Conservation (phyloP, 2,888 invertebrate genomes). For the Pachydiplax longipennis region DNA sequence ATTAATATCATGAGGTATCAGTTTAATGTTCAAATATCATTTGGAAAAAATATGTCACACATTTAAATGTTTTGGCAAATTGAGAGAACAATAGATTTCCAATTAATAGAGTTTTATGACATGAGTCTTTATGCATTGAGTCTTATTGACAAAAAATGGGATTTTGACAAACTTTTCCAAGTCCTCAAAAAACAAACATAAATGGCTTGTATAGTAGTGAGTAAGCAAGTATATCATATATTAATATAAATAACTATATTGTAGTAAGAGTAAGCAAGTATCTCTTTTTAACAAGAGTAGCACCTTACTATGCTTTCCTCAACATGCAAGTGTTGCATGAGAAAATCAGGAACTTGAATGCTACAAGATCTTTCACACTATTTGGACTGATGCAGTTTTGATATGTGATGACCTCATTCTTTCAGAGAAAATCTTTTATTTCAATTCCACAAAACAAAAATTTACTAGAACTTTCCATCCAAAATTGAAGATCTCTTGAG, state of each 20-base stretch:
- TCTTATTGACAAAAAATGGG: background rate
- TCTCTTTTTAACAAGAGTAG: conserved; percentile 42
- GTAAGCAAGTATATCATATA: too few species aligned
- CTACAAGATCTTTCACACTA: background rate
- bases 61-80: background rate
- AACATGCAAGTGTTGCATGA: conserved; percentile 23
- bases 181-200: conserved; percentile 1
- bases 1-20: conserved; percentile 12
- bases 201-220: background rate
- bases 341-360: conserved; percentile 35
- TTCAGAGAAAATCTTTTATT: background rate
- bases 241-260: too few species aligned
- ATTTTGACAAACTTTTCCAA: background rate
- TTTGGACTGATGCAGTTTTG: background rate
- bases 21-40: background rate
- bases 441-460: background rate
- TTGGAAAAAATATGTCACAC: background rate
- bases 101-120: too few species aligned
- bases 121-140: background rate
- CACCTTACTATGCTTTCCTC: conserved; percentile 35
- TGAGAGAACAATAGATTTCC: background rate
- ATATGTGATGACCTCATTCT: conserved; percentile 5
- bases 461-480: background rate
- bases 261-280: background rate
- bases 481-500: background rate